phyloP scores from a whole-genome alignment of 2,888 invertebrate species.

The Lepidochrysops patricia region DNA sequence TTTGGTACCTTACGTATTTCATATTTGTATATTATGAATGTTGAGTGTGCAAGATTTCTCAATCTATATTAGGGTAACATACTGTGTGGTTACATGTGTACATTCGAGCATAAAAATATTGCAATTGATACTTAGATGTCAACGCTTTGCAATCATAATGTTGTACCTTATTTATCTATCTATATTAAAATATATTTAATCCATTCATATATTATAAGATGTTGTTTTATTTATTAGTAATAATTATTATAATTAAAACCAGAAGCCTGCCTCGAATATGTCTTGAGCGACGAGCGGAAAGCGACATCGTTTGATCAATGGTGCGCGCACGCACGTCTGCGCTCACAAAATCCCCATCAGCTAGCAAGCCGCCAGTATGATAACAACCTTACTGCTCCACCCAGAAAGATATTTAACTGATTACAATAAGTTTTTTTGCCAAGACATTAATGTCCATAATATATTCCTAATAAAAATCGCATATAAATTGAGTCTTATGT shows the following conservation, averaged over 20 bases:
- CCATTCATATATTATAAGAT: conserved; percentile 39
- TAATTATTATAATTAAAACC: neutral
- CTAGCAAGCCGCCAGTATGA: too few relatives aligned
- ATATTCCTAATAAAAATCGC: too few relatives aligned
- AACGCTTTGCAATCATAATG: conserved; percentile 59
- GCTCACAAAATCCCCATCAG: too few relatives aligned
- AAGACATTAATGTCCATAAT: too few relatives aligned
- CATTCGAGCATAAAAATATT: conserved; percentile 46
- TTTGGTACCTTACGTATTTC: conserved; percentile 34
- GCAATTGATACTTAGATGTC: conserved; percentile 19
- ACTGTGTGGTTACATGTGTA: conserved; percentile 52
- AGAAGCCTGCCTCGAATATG: too few relatives aligned
- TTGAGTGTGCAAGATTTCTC: conserved; percentile 46
- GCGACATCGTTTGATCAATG: too few relatives aligned
- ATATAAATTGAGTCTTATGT: too few relatives aligned
- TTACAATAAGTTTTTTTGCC: too few relatives aligned
- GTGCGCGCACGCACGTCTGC: too few relatives aligned
- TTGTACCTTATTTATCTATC: conserved; percentile 52
- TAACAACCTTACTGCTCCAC: too few relatives aligned
- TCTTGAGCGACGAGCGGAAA: too few relatives aligned
- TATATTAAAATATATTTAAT: conserved; percentile 67
- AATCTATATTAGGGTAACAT: conserved; percentile 33
- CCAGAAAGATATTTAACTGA: too few relatives aligned
- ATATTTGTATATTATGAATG: conserved; percentile 55
- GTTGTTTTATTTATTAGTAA: conserved; percentile 32